Conservation (phyloP, 2,888 invertebrate species). For the Spilosoma lubricipeda region DNA sequence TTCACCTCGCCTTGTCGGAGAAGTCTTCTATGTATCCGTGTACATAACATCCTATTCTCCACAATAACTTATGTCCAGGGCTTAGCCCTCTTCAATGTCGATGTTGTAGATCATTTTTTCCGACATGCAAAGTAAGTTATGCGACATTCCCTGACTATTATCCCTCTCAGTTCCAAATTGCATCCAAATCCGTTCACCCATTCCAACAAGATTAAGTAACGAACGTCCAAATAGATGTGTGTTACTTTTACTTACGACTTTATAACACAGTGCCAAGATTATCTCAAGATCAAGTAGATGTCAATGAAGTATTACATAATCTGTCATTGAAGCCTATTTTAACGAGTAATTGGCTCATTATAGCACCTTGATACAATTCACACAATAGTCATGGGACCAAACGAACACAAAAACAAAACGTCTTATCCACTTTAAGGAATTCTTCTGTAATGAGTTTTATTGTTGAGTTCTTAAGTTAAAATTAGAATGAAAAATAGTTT, state of each 20-base stretch:
- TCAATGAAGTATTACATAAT: slow-evolving; percentile 42
- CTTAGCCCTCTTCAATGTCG: too few relatives aligned
- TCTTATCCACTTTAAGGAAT: slow-evolving; percentile 10
- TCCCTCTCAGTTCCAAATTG: too few relatives aligned
- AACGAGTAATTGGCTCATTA: slow-evolving; percentile 48
- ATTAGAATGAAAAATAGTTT: neutral
- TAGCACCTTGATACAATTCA: slow-evolving; percentile 54
- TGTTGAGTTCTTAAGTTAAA: slow-evolving; percentile 16
- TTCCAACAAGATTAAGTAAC: neutral
- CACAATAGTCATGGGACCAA: slow-evolving; percentile 54
- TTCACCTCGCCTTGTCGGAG: too few relatives aligned
- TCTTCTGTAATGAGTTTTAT: slow-evolving; percentile 3
- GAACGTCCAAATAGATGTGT: neutral
- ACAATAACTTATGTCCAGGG: too few relatives aligned
- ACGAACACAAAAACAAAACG: slow-evolving; percentile 25
- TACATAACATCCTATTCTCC: too few relatives aligned
- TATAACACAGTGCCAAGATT: neutral
- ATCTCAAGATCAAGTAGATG: slow-evolving; percentile 21
- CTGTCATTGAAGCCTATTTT: slow-evolving; percentile 48
- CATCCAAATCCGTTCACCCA: too few relatives aligned
- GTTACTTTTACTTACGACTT: neutral
- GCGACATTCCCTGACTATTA: too few relatives aligned
- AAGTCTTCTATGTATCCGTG: too few relatives aligned
- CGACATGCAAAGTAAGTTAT: too few relatives aligned
- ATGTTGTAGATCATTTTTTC: too few relatives aligned